Evolutionary conservation across 1,140 invertebrate species (phyloP).

Genomic region (Scaptomyza graminum): DNA sequence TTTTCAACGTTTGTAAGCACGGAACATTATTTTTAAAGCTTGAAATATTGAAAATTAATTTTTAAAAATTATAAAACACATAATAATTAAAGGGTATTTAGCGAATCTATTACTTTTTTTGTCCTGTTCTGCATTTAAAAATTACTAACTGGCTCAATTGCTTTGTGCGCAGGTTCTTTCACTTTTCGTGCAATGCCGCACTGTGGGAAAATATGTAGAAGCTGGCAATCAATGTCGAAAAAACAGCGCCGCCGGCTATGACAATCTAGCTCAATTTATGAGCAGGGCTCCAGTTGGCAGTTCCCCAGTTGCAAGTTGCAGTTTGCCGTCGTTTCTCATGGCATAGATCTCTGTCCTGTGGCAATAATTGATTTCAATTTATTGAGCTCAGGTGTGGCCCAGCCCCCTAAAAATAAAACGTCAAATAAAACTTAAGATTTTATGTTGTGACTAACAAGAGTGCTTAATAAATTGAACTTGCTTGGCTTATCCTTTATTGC

Average conservation of each 20-base stretch:
- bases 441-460: conserved; percentile 35
- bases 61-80: too few relatives aligned
- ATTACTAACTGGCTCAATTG: conserved; percentile 51
- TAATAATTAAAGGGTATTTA: conserved; percentile 29
- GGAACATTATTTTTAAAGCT: too few relatives aligned
- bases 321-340: conserved; percentile 58
- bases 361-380: conserved; percentile 82
- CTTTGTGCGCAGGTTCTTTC: conserved; percentile 55
- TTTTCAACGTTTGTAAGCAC: too few relatives aligned
- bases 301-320: conserved; percentile 1
- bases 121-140: not conserved
- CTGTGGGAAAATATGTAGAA: conserved; percentile 82
- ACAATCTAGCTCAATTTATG: conserved; percentile 77
- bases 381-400: conserved; percentile 48
- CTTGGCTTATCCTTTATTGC: conserved; percentile 44
- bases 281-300: conserved; percentile 5
- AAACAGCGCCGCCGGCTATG: conserved; percentile 70
- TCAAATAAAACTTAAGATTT: conserved; percentile 35
- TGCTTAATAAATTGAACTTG: not conserved
- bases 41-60: too few relatives aligned
- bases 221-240: conserved; percentile 81
- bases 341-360: conserved; percentile 61
- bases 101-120: not conserved
- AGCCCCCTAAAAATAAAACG: conserved; percentile 15
- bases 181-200: conserved; percentile 66